Evolutionary conservation across 1,140 invertebrate genomes (phyloP).

Genomic region (Popillia japonica): DNA sequence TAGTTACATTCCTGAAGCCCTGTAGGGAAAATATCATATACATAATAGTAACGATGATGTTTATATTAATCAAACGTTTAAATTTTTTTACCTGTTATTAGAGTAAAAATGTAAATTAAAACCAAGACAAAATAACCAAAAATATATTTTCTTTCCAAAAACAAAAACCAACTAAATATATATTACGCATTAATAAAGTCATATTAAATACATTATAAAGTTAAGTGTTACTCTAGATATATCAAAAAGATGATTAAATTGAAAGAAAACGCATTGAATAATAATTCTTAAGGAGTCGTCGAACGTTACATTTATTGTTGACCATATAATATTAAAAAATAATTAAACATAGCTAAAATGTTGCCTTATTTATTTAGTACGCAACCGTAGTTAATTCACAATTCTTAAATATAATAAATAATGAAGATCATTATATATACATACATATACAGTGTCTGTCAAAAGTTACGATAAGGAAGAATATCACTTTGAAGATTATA

Average conservation of each 20-base stretch:
- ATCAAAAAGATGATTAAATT: conserved; percentile 4
- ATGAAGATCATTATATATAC: not conserved
- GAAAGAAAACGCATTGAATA: not conserved
- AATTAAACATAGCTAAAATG: conserved; percentile 28
- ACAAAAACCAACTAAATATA: not conserved
- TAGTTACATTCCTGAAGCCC: too few relatives aligned
- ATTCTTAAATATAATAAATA: conserved; percentile 18
- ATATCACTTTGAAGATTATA: not conserved
- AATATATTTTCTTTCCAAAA: not conserved
- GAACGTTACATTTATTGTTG: conserved; percentile 2
- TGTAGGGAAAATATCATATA: too few relatives aligned
- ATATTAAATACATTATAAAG: conserved; percentile 7
- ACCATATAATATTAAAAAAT: conserved; percentile 9
- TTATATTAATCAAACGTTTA: not conserved
- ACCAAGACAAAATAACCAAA: not conserved
- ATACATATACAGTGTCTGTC: conserved; percentile 12
- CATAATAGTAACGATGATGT: too few relatives aligned
- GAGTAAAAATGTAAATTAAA: not conserved
- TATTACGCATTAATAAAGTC: not conserved
- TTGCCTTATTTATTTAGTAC: conserved; percentile 34
- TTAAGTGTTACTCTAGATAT: conserved; percentile 9
- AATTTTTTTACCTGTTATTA: not conserved
- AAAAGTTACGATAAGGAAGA: not conserved
- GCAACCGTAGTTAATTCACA: conserved; percentile 29
- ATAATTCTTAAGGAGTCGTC: conserved; percentile 14